Conservation (phyloP, 2,888 invertebrate genomes). For the Elysia crispata region DNA sequence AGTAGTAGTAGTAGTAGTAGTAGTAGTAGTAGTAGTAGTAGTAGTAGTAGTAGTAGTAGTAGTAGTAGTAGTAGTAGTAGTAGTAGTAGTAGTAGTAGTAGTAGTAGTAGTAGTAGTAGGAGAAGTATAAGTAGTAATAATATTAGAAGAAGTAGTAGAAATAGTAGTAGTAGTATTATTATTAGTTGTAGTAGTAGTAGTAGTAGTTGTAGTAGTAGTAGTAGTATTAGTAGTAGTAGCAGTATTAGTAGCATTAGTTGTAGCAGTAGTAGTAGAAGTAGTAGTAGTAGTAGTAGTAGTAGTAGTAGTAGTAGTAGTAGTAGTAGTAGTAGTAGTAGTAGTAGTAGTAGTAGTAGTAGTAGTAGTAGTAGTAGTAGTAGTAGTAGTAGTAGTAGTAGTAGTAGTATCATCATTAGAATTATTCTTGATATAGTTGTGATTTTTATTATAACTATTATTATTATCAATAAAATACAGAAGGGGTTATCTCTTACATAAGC, state of each 20-base stretch:
- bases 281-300: constrained; percentile 9
- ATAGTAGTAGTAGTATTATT: too few relatives aligned
- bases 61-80: constrained; percentile 9
- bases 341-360: constrained; percentile 9
- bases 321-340: constrained; percentile 9
- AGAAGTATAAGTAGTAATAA: too few relatives aligned
- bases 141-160: too few relatives aligned
- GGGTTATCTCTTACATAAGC: too few relatives aligned
- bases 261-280: too few relatives aligned
- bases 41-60: constrained; percentile 9
- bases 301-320: constrained; percentile 4
- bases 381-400: constrained; percentile 9
- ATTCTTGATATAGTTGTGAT: too few relatives aligned
- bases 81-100: constrained; percentile 9
- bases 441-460: too few relatives aligned
- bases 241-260: too few relatives aligned
- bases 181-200: neutral
- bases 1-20: constrained; percentile 9
- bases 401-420: too few relatives aligned
- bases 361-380: constrained; percentile 9
- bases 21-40: constrained; percentile 4
- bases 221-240: too few relatives aligned
- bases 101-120: too few relatives aligned
- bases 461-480: too few relatives aligned
- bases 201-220: neutral